Evolutionary conservation across 2,113 vertebrate genomes (phyloP).

Genomic region (Carollia perspicillata): DNA sequence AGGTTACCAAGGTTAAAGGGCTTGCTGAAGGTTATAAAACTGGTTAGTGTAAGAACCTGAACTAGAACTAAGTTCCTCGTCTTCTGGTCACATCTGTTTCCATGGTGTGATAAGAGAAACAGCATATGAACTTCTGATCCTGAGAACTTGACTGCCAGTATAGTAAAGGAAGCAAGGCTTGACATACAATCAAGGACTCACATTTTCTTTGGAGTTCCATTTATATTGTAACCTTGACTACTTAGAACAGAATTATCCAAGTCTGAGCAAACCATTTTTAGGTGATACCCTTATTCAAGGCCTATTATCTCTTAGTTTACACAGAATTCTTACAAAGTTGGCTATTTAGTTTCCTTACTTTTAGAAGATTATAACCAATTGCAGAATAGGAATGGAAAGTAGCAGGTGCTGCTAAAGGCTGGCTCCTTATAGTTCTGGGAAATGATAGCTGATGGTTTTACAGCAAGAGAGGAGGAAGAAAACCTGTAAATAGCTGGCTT

Average conservation of each 20-base stretch:
- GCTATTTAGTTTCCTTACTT: constrained; percentile 41
- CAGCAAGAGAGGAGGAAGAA: not conserved
- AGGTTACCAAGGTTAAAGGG: constrained; percentile 40
- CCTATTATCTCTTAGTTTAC: constrained; percentile 17
- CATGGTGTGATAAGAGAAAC: not conserved
- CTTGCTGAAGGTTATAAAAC: constrained; percentile 10
- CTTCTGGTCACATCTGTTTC: constrained; percentile 37
- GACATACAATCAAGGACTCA: constrained; percentile 18
- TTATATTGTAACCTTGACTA: constrained; percentile 25
- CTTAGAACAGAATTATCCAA: constrained; percentile 22
- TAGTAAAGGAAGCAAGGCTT: constrained; percentile 32
- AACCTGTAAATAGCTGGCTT: not conserved
- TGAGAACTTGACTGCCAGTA: constrained; percentile 12
- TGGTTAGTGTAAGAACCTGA: not conserved
- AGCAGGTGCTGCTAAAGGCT: not conserved
- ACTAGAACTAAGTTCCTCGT: not conserved
- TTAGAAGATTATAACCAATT: not conserved
- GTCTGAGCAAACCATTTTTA: constrained; percentile 31
- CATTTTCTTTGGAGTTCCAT: constrained; percentile 9
- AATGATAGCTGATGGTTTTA: constrained; percentile 47
- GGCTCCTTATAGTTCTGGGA: not conserved
- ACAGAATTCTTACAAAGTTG: not conserved
- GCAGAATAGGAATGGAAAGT: constrained; percentile 43
- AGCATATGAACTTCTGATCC: constrained; percentile 9
- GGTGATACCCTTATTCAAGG: constrained; percentile 28